phyloP scores from a whole-genome alignment of 2,888 invertebrate species.

The Nomada lathburiana region DNA sequence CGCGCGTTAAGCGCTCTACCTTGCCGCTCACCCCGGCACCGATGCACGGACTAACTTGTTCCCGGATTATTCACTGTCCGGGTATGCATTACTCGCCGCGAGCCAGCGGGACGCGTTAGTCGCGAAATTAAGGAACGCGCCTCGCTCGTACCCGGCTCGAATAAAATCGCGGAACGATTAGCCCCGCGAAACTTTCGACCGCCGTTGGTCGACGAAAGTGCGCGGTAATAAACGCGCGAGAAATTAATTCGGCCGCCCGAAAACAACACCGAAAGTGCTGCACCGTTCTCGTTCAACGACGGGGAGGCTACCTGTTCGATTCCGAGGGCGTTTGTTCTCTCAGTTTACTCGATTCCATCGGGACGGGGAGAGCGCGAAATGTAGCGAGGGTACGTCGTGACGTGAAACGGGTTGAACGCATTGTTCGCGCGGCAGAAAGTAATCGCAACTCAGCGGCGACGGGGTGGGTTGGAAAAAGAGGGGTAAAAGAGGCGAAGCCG shows the following conservation, averaged over 20 bases:
- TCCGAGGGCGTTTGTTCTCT: neutral
- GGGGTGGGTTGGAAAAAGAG: no score
- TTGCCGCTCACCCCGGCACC: conserved; percentile 9
- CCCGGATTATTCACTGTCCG: conserved; percentile 54
- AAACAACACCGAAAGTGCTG: no score
- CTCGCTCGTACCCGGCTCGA: neutral
- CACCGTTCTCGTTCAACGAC: no score
- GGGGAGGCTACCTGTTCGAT: neutral
- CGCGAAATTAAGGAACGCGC: conserved; percentile 18
- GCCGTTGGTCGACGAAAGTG: neutral
- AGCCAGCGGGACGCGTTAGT: conserved; percentile 12
- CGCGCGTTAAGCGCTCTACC: conserved; percentile 48
- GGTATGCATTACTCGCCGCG: conserved; percentile 28
- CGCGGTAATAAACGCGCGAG: neutral
- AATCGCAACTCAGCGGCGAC: conserved; percentile 18
- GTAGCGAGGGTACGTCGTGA: neutral
- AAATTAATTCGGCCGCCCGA: no score
- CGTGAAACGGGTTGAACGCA: conserved; percentile 23
- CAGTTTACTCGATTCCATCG: conserved; percentile 18
- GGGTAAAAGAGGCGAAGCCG: no score
- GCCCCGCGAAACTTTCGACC: neutral
- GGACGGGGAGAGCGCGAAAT: neutral
- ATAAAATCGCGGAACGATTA: neutral
- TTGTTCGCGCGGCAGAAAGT: conserved; percentile 29
- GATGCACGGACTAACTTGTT: conserved; percentile 45